Percentiles rank a stretch among this genome's conserved stretches.
phyloP scores from a whole-genome alignment of 2,888 invertebrate genomes.

The Drosophila picticornis region DNA sequence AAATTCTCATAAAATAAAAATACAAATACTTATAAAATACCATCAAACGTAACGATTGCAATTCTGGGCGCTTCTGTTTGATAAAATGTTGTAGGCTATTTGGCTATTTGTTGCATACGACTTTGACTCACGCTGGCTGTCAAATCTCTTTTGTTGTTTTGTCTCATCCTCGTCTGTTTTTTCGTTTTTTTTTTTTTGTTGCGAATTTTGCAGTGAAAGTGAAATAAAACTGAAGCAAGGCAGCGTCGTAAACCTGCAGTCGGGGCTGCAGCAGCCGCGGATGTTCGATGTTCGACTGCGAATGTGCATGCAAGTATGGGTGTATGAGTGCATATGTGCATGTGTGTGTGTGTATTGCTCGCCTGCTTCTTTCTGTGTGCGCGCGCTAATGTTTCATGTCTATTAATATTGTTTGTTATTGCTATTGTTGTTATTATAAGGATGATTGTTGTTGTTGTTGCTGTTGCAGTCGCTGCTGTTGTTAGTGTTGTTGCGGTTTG shows the following conservation, averaged over 20 bases:
- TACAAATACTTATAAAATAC: too few relatives aligned
- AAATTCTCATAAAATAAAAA: too few relatives aligned
- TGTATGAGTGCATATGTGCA: not conserved
- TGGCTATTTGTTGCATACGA: constrained; percentile 39
- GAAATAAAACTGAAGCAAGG: constrained; percentile 41
- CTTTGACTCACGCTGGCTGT: constrained; percentile 35
- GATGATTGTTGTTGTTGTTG: constrained; percentile 21
- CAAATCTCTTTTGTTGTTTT: constrained; percentile 26
- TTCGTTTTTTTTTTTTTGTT: constrained; percentile 32
- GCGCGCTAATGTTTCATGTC: constrained; percentile 59
- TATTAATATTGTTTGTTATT: constrained; percentile 68
- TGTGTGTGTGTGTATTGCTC: constrained; percentile 32
- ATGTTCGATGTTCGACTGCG: constrained; percentile 52
- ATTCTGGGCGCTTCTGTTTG: constrained; percentile 31
- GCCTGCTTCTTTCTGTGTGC: constrained; percentile 53
- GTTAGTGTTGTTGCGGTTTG: constrained; percentile 29
- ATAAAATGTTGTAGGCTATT: constrained; percentile 15
- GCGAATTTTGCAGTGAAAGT: constrained; percentile 73
- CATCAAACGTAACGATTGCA: not conserved
- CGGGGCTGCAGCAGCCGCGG: constrained; percentile 21
- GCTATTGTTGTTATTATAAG: constrained; percentile 64
- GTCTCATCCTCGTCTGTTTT: not conserved
- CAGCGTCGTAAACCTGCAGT: constrained; percentile 44
- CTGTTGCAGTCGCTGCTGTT: constrained; percentile 17
- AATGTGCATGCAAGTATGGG: constrained; percentile 15